These are phyloP conservation scores for Alitta virens DNA, from an alignment of 2,888 invertebrate species.

Conservation along the genomic window DNA sequence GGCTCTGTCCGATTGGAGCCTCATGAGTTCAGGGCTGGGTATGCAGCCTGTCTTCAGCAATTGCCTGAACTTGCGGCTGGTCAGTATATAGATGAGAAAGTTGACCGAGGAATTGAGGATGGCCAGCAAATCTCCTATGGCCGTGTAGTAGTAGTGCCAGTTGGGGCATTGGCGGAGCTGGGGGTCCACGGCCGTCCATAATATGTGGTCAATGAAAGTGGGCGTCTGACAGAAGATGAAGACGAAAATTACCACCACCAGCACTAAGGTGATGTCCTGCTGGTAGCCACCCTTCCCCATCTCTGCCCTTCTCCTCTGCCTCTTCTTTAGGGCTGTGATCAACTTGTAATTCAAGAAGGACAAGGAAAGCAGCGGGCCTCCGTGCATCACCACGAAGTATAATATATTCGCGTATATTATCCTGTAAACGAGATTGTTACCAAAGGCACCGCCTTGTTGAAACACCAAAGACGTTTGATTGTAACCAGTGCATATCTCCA, in stretches of 20 bases:
- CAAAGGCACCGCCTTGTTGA: conserved; percentile 28
- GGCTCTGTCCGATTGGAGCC: conserved; percentile 5
- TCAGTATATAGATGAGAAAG: conserved; percentile 32
- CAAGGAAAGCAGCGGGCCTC: conserved; percentile 30
- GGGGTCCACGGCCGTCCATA: conserved; percentile 32
- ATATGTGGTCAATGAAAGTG: conserved; percentile 32
- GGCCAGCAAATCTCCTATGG: conserved; percentile 30
- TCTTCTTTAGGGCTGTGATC: conserved; percentile 27
- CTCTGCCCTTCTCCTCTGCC: conserved; percentile 22
- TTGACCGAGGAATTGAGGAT: conserved; percentile 33
- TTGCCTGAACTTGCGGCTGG: conserved; percentile 30
- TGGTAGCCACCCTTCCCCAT: conserved; percentile 24
- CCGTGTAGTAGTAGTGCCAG: conserved; percentile 36
- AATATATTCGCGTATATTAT: conserved; percentile 32
- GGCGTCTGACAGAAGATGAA: conserved; percentile 35
- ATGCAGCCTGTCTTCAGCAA: conserved; percentile 13
- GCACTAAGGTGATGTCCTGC: conserved; percentile 32
- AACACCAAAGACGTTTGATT: conserved; percentile 24
- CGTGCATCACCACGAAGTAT: conserved; percentile 33
- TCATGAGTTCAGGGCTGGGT: background rate
- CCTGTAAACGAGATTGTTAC: conserved; percentile 27
- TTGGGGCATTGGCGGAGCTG: conserved; percentile 22
- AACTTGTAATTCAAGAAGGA: conserved; percentile 31
- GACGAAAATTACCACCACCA: conserved; percentile 32
- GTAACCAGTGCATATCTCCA: conserved; percentile 17